Evolutionary conservation across 2,797 vertebrate genomes (phyloP).

Genomic region (Ctenochaetus hawaiiensis): DNA sequence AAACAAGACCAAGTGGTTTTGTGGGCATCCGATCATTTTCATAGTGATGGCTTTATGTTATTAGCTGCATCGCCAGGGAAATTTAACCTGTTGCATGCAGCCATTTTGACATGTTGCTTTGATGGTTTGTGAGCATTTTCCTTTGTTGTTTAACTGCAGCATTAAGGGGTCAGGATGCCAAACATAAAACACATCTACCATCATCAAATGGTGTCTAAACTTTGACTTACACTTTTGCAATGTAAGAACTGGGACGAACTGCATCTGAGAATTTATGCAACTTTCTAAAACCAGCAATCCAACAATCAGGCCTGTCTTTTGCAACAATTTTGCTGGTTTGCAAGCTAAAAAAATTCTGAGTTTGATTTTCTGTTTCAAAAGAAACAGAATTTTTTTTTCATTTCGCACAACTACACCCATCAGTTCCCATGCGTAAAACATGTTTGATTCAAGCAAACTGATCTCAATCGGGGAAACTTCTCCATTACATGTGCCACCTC

Average conservation of each 20-base stretch:
- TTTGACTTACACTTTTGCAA: background rate
- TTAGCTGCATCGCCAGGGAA: background rate
- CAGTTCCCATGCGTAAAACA: no score
- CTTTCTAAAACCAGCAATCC: background rate
- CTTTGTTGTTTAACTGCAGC: background rate
- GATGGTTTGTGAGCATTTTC: background rate
- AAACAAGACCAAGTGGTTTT: no score
- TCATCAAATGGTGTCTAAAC: background rate
- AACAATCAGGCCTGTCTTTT: background rate
- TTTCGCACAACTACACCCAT: no score
- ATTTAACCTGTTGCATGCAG: background rate
- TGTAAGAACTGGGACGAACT: fast-evolving
- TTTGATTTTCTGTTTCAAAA: no score
- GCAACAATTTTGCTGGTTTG: background rate
- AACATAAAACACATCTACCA: background rate
- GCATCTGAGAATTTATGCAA: no score
- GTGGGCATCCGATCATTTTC: background rate
- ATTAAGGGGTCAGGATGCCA: background rate
- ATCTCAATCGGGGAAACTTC: no score
- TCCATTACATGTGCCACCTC: no score
- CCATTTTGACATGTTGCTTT: background rate
- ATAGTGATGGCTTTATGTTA: background rate
- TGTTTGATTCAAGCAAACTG: no score
- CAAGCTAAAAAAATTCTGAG: no score
- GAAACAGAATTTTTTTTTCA: no score